Evolutionary conservation across 2,888 invertebrate genomes (phyloP), one percentile per base, ranked within the genome.

Genomic region (Folsomia manolachei): DNA sequence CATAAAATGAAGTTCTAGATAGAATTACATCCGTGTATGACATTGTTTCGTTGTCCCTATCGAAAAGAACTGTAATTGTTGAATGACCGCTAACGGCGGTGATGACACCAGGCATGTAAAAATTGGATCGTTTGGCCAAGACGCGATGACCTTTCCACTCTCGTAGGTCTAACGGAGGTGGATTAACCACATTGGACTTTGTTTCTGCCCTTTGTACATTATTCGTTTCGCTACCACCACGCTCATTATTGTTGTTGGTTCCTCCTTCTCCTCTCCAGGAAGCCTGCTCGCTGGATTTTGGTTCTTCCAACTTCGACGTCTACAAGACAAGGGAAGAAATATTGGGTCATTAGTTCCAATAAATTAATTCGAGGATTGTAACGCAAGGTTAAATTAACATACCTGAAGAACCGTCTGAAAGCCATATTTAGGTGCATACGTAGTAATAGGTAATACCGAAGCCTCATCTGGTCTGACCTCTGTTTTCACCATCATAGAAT

Each of bases 61-160:
- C 81, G 72, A 81, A 81, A 51, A 77, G 64, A 27, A 81, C 79
- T n/a, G 78, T 76, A 27, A 80, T 75, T 0, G 77, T 78, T 51
- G 79, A 74, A 56, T 78, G 79, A 19, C 77, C 79, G 70, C 75
- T 81, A 21, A 81, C 80, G 25, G 79, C 78, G 64, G 91, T 89
- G 81, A 97, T 95, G 72, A 93, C 91, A 69, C 95, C 97, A 9
- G 96, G 94, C 81, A 92, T 89, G 85, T 93, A 94, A 81, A 90
- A 87, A 74, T 90, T 89, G 78, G 91, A 90, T 82, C 90, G 89
- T 83, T 92, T 93, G 60, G 96, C 97, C 81, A 97, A 86, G 74
- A 97, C 94, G 81, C 96, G 87, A 83, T 95, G 95, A 82, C 94
- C 93, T 81, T 90, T 90, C 97, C 97, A 97, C 85, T 97, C 96